These are phyloP conservation scores for Amblyjoppa proteus DNA, from an alignment of 2,888 invertebrate species.

Conservation along the genomic window DNA sequence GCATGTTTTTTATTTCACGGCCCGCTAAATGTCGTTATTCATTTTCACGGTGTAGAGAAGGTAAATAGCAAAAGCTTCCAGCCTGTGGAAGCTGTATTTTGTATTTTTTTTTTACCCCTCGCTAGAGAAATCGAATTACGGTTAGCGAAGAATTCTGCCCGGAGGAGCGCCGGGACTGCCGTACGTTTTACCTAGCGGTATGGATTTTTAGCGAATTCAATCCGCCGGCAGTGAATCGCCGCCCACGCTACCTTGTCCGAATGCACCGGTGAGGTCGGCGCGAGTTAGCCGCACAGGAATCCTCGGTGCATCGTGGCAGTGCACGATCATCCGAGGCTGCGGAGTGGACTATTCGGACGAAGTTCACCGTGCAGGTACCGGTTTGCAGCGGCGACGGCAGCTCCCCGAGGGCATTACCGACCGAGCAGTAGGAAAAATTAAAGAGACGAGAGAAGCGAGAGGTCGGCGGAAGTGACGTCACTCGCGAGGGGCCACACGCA, in stretches of 20 bases:
- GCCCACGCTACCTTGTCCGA: slow-evolving; percentile 66
- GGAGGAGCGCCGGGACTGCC: slow-evolving; percentile 36
- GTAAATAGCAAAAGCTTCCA: background rate
- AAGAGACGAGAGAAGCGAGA: slow-evolving; percentile 45
- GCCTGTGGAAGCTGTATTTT: background rate
- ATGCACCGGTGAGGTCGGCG: slow-evolving; percentile 38
- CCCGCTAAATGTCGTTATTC: background rate
- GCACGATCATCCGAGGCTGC: slow-evolving; percentile 26
- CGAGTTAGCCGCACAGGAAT: slow-evolving; percentile 43
- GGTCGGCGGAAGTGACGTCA: slow-evolving; percentile 79
- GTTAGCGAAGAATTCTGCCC: slow-evolving; percentile 2
- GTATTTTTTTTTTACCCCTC: too few relatives aligned
- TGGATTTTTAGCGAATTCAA: slow-evolving; percentile 71
- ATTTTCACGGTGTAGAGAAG: background rate
- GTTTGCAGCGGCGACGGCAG: slow-evolving; percentile 57
- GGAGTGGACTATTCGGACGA: slow-evolving; percentile 1
- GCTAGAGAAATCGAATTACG: background rate
- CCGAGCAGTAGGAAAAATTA: slow-evolving; percentile 16
- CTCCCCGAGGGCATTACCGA: slow-evolving; percentile 41
- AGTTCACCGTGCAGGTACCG: slow-evolving; percentile 52
- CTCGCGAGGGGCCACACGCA: slow-evolving; percentile 66
- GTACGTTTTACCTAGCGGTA: slow-evolving; percentile 54
- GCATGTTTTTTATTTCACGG: background rate
- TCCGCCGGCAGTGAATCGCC: slow-evolving; percentile 71
- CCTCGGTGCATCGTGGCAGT: slow-evolving; percentile 60